These are phyloP conservation scores for Tragulus kanchil DNA, from an alignment of 2,113 vertebrate species.

Conservation along the genomic window DNA sequence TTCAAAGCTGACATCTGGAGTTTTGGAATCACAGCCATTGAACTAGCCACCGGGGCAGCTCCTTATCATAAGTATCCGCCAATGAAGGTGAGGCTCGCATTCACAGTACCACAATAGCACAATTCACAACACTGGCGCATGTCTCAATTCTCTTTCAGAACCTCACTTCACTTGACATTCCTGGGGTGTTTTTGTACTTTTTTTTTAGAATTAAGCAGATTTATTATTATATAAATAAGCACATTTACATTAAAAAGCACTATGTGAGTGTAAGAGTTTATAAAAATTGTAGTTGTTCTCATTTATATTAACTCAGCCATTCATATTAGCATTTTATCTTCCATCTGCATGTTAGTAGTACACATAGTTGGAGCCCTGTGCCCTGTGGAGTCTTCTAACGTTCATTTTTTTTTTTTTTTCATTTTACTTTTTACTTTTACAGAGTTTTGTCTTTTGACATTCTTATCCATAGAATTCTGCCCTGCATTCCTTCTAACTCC, in stretches of 20 bases:
- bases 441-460: neutral
- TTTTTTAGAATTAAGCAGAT: neutral
- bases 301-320: neutral
- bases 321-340: neutral
- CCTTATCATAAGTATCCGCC: conserved; percentile 99
- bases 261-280: neutral
- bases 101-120: neutral
- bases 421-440: too few relatives aligned
- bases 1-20: conserved; percentile 99
- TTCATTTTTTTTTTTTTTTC: too few relatives aligned
- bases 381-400: too few relatives aligned
- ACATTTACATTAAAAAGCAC: neutral
- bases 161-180: neutral
- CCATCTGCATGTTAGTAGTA: neutral
- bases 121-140: neutral
- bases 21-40: conserved; percentile 99
- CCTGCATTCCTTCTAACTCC: neutral
- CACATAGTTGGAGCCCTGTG: neutral
- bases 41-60: conserved; percentile 97
- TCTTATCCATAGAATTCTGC: neutral
- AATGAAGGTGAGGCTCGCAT: conserved; percentile 93
- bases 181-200: too few relatives aligned
- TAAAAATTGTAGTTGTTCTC: neutral
- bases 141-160: neutral
- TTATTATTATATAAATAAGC: neutral